Evolutionary conservation across 2,888 invertebrate species (phyloP).

Genomic region (Bedellia somnulentella): DNA sequence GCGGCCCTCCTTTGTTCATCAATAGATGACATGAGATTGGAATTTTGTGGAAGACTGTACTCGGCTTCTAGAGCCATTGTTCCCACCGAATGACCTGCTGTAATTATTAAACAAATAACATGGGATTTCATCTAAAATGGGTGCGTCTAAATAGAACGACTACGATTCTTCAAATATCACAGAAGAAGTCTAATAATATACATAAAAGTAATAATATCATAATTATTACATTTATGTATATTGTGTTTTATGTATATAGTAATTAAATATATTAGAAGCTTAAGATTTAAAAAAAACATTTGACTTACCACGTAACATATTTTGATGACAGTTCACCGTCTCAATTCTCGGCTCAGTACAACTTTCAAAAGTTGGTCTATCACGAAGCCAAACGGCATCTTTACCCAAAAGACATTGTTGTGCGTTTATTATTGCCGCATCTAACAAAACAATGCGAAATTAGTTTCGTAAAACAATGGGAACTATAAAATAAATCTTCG

Average conservation of each 20-base stretch:
- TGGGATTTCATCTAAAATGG: too few relatives aligned
- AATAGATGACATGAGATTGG: slow-evolving; percentile 30
- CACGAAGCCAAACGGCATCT: slow-evolving; percentile 50
- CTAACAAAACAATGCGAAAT: slow-evolving; percentile 15
- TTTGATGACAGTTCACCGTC: slow-evolving; percentile 48
- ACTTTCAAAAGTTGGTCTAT: slow-evolving; percentile 44
- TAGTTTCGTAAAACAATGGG: too few relatives aligned
- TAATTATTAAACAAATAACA: too few relatives aligned
- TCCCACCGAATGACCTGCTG: slow-evolving; percentile 38
- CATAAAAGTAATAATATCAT: too few relatives aligned
- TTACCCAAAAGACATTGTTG: slow-evolving; percentile 50
- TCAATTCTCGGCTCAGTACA: slow-evolving; percentile 47
- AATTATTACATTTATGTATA: too few relatives aligned
- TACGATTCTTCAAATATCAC: too few relatives aligned
- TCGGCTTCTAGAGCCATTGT: slow-evolving; percentile 52
- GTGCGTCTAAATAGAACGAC: too few relatives aligned
- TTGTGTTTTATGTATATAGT: too few relatives aligned
- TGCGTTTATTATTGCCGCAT: slow-evolving; percentile 38
- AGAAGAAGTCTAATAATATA: too few relatives aligned
- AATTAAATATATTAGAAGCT: too few relatives aligned
- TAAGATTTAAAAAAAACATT: too few relatives aligned
- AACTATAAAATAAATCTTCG: too few relatives aligned
- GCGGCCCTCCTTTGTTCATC: slow-evolving; percentile 38
- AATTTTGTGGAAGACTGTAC: slow-evolving; percentile 48
- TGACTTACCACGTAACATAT: slow-evolving; percentile 37